Conservation (phyloP, 2,797 vertebrate species). For the Bryconaethiops microstoma region DNA sequence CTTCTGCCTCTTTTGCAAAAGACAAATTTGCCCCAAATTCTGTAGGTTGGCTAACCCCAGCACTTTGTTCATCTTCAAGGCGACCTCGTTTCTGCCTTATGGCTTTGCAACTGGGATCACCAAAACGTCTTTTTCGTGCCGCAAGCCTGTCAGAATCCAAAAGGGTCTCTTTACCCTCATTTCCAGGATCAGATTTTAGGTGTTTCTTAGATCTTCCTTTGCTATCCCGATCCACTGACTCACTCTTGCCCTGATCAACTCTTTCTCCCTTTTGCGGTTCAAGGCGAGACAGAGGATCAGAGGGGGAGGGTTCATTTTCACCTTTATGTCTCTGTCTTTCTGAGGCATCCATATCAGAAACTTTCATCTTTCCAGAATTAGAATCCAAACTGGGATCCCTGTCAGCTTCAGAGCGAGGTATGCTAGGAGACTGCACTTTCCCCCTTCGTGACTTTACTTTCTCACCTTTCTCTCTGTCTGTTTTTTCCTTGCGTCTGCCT, state of each 20-base stretch:
- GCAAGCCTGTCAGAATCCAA: constrained; percentile 90
- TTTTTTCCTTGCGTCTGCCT: constrained; percentile 88
- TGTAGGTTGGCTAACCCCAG: constrained; percentile 75
- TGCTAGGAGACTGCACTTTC: constrained; percentile 89
- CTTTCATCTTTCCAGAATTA: constrained; percentile 78
- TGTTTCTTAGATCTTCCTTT: constrained; percentile 90
- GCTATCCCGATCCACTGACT: constrained; percentile 85
- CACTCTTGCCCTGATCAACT: constrained; percentile 82
- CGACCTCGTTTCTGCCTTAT: constrained; percentile 85
- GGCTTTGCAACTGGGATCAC: constrained; percentile 84
- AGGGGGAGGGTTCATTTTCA: constrained; percentile 80
- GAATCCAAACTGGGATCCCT: constrained; percentile 84
- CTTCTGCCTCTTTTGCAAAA: constrained; percentile 81
- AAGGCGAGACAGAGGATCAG: constrained; percentile 76
- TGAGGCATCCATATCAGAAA: constrained; percentile 80
- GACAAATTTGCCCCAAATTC: constrained; percentile 66
- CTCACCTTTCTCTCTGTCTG: constrained; percentile 87
- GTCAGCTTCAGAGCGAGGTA: constrained; percentile 85
- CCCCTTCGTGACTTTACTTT: constrained; percentile 87
- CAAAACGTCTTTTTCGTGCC: constrained; percentile 94
- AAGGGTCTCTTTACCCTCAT: constrained; percentile 79
- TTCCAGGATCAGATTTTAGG: constrained; percentile 81
- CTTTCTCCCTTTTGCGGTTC: constrained; percentile 85
- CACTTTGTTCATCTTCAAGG: constrained; percentile 85
- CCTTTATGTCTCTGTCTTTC: constrained; percentile 86